Percentiles rank a stretch among this genome's conserved stretches.
These are phyloP conservation scores for Hymenopus coronatus DNA, from an alignment of 2,888 invertebrate genomes.

Conservation along the genomic window DNA sequence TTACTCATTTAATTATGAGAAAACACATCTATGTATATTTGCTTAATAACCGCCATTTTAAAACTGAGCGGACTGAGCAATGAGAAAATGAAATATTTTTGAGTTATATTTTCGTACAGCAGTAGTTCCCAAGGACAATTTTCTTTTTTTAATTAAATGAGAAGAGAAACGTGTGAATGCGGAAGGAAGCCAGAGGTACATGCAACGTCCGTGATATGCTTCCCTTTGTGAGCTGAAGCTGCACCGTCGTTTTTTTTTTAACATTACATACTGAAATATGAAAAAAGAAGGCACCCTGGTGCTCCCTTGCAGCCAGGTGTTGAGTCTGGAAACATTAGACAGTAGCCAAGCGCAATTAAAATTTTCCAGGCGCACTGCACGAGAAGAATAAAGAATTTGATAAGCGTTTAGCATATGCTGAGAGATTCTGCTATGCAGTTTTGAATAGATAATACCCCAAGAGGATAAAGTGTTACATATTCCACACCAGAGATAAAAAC, in stretches of 20 bases:
- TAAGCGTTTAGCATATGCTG: neutral
- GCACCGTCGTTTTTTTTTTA: neutral
- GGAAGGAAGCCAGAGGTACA: neutral
- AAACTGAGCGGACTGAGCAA: too few relatives aligned
- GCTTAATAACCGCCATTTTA: too few relatives aligned
- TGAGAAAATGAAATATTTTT: too few relatives aligned
- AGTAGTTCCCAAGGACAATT: neutral
- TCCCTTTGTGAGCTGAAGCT: neutral
- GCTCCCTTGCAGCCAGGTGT: neutral
- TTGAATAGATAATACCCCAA: too few relatives aligned
- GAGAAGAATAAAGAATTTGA: neutral
- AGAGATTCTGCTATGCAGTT: too few relatives aligned
- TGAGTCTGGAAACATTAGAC: neutral
- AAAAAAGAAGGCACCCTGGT: neutral
- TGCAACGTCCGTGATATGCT: neutral
- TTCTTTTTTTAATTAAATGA: neutral
- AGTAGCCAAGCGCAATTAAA: neutral
- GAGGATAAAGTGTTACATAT: too few relatives aligned
- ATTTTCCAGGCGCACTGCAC: neutral
- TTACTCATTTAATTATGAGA: too few relatives aligned
- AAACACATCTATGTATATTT: too few relatives aligned
- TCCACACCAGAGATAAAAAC: too few relatives aligned
- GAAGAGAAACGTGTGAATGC: neutral
- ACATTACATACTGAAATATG: neutral
- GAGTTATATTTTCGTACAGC: too few relatives aligned